Evolutionary conservation across 2,888 invertebrate genomes (phyloP).

Genomic region (Caenorhabditis japonica): DNA sequence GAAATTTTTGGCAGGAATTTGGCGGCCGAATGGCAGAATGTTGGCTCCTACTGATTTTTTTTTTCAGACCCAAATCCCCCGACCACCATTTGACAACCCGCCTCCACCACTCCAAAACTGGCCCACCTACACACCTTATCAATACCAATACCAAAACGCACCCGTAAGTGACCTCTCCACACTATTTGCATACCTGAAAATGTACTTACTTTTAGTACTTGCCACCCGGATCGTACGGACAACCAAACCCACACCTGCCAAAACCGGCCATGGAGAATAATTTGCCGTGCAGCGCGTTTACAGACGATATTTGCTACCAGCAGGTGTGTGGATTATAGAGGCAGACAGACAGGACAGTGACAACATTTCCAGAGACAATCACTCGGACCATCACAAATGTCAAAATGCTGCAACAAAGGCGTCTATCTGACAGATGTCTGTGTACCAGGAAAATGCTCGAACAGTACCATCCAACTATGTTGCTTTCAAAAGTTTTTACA

Average conservation of each 20-base stretch:
- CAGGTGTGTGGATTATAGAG: constrained; percentile 56
- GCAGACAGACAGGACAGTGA: background rate
- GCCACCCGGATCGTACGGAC: no score
- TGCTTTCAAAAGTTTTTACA: constrained; percentile 77
- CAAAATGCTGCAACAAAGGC: constrained; percentile 74
- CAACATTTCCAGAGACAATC: constrained; percentile 64
- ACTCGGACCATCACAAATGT: constrained; percentile 59
- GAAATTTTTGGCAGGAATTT: constrained; percentile 9
- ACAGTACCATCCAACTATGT: constrained; percentile 72
- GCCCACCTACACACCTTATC: constrained; percentile 34
- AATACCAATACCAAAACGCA: constrained; percentile 1
- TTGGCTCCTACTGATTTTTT: no score
- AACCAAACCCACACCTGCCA: background rate
- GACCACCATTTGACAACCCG: constrained; percentile 26
- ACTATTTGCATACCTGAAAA: background rate
- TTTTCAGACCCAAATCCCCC: constrained; percentile 62
- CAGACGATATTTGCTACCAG: constrained; percentile 75
- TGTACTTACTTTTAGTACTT: no score
- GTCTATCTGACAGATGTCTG: constrained; percentile 75
- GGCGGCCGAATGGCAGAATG: no score
- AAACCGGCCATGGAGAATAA: constrained; percentile 23
- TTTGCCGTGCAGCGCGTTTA: constrained; percentile 72
- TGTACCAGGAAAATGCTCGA: constrained; percentile 74
- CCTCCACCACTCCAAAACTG: constrained; percentile 22
- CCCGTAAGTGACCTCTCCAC: background rate